These are phyloP conservation scores for Papilio elwesi DNA, from an alignment of 2,888 invertebrate species.

Conservation along the genomic window DNA sequence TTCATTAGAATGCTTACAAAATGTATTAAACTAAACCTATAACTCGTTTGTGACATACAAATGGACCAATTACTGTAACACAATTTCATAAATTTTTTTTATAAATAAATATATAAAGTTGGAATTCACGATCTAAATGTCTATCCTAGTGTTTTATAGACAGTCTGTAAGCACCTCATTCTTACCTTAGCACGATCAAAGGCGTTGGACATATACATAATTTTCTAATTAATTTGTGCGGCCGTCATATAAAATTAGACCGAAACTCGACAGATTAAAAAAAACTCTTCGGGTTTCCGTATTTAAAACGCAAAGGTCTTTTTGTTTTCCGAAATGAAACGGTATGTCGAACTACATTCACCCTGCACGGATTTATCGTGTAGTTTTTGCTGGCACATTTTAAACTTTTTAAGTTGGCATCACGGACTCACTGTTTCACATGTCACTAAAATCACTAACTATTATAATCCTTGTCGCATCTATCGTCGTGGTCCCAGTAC, in stretches of 20 bases:
- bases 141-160: conserved; percentile 11
- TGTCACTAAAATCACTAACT: conserved; percentile 63
- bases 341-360: background rate
- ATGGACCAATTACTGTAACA: background rate
- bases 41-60: conserved; percentile 16
- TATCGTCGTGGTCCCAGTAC: conserved; percentile 79
- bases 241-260: conserved; percentile 15
- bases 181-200: conserved; percentile 29
- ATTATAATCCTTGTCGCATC: conserved; percentile 77
- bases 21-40: conserved; percentile 16
- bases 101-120: conserved; percentile 2
- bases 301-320: background rate
- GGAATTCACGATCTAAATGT: conserved; percentile 5
- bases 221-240: conserved; percentile 38
- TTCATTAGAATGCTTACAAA: conserved; percentile 11
- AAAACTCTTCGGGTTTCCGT: background rate
- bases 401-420: conserved; percentile 32
- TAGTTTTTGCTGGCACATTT: conserved; percentile 24
- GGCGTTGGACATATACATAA: background rate
- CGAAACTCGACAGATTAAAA: conserved; percentile 15
- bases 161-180: conserved; percentile 34
- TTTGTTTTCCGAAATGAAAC: background rate
- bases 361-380: conserved; percentile 10
- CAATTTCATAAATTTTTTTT: background rate
- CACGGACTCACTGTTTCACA: conserved; percentile 30